These are phyloP conservation scores for Lasiurus cinereus DNA, from an alignment of 2,113 vertebrate species.

Conservation along the genomic window DNA sequence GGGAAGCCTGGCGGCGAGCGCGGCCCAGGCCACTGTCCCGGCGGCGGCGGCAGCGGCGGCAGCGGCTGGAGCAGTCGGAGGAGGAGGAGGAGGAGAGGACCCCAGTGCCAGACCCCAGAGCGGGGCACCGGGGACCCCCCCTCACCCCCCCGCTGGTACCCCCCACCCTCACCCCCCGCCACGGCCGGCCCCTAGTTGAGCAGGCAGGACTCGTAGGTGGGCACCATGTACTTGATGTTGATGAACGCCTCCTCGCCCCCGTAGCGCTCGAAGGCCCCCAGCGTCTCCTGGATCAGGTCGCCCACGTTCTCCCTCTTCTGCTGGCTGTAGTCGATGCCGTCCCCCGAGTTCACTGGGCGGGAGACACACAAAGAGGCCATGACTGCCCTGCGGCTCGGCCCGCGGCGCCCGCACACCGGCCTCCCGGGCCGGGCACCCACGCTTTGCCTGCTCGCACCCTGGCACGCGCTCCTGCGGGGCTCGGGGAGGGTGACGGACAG, in stretches of 20 bases:
- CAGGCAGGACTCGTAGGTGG: constrained; percentile 95
- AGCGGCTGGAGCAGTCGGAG: constrained; percentile 73
- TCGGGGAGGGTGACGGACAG: neutral
- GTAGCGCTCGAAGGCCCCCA: constrained; percentile 94
- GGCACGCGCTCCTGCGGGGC: neutral
- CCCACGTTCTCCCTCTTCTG: constrained; percentile 94
- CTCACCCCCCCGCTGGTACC: neutral
- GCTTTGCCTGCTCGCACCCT: too few species aligned
- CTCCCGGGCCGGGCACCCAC: too few species aligned
- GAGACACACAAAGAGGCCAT: constrained; percentile 70
- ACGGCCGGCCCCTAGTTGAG: constrained; percentile 83
- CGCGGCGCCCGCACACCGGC: too few species aligned
- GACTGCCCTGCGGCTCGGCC: neutral
- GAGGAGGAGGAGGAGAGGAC: neutral
- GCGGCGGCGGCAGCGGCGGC: constrained; percentile 71
- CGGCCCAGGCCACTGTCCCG: constrained; percentile 85
- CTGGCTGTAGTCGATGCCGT: constrained; percentile 95
- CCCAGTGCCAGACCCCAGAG: accelerated
- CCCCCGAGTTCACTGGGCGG: constrained; percentile 92
- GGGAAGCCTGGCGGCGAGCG: constrained; percentile 87
- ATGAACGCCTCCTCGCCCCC: constrained; percentile 94
- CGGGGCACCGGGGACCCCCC: constrained; percentile 36
- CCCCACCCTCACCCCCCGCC: neutral
- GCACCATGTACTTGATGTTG: constrained; percentile 99
- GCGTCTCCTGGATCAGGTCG: constrained; percentile 95